Percentiles rank a stretch among this genome's conserved stretches.
phyloP scores from a whole-genome alignment of 2,797 vertebrate genomes.

The Simalia tracyae region DNA sequence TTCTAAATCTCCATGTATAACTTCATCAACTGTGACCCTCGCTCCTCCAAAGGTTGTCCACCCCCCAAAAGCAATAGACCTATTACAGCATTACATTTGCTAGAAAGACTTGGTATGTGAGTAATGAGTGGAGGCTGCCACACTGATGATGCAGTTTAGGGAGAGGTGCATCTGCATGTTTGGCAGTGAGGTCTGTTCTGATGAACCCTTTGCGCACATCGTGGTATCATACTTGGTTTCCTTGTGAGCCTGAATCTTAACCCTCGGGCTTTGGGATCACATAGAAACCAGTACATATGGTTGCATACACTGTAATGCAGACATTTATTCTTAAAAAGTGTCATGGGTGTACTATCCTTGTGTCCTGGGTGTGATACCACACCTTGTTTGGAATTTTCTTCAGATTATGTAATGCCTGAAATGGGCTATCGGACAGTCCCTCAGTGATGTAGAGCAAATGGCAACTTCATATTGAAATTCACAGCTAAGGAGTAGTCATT shows the following conservation, averaged over 20 bases:
- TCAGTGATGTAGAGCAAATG: neutral
- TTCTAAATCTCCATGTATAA: neutral
- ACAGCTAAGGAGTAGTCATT: neutral
- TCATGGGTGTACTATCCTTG: neutral
- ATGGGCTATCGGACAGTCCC: neutral
- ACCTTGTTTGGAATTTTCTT: neutral
- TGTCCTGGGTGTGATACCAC: neutral
- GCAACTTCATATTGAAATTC: neutral
- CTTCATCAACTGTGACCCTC: neutral
- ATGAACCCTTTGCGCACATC: neutral
- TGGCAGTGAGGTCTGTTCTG: neutral
- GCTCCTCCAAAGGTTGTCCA: neutral
- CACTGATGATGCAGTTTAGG: neutral
- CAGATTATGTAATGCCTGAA: neutral
- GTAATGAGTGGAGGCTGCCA: neutral
- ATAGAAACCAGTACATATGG: neutral
- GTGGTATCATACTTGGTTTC: neutral
- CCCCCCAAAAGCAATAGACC: neutral
- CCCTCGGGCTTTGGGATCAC: neutral
- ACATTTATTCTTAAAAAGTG: neutral
- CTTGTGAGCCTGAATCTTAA: neutral
- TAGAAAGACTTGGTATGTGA: neutral
- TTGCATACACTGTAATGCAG: neutral
- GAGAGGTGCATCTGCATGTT: neutral
- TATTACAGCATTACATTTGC: neutral